Percentiles rank a stretch among this genome's conserved stretches.
These are phyloP conservation scores for Philypnodon macrostomus DNA, from an alignment of 2,797 vertebrate species.

Conservation along the genomic window DNA sequence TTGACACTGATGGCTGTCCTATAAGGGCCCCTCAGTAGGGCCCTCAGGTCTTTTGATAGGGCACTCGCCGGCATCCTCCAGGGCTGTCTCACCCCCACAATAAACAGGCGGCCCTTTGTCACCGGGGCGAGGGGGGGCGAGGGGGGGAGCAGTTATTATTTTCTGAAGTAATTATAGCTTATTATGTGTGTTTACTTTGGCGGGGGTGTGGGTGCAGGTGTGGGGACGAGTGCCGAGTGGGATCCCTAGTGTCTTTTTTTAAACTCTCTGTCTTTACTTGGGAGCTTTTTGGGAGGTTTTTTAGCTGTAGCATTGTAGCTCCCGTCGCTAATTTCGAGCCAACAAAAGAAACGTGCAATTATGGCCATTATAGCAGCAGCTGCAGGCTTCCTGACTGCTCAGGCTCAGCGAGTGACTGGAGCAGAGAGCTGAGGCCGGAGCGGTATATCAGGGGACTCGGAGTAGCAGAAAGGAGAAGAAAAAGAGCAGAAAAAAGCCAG, in stretches of 20 bases:
- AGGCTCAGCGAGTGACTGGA: conserved; percentile 43
- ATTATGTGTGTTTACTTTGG: conserved; percentile 98
- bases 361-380: conserved; percentile 96
- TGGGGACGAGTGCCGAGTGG: conserved; percentile 76
- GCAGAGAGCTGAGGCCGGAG: conserved; percentile 34
- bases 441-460: conserved; percentile 54
- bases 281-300: conserved; percentile 76
- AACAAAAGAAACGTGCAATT: conserved; percentile 94
- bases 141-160: conserved; percentile 85
- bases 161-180: conserved; percentile 96
- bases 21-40: conserved; percentile 60
- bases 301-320: conserved; percentile 87
- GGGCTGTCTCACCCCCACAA: conserved; percentile 81
- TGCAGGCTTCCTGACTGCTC: conserved; percentile 81
- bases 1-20: conserved; percentile 65
- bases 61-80: conserved; percentile 73
- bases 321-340: conserved; percentile 91
- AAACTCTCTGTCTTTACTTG: conserved; percentile 67
- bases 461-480: conserved; percentile 59
- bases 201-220: conserved; percentile 90
- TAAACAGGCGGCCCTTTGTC: conserved; percentile 90
- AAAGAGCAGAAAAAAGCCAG: conserved; percentile 51
- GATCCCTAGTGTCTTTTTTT: conserved; percentile 82
- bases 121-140: conserved; percentile 73
- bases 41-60: conserved; percentile 73